Evolutionary conservation across 1,140 invertebrate species (phyloP), one percentile per base, ranked within the genome.

Genomic region (Caenorhabditis briggsae): DNA sequence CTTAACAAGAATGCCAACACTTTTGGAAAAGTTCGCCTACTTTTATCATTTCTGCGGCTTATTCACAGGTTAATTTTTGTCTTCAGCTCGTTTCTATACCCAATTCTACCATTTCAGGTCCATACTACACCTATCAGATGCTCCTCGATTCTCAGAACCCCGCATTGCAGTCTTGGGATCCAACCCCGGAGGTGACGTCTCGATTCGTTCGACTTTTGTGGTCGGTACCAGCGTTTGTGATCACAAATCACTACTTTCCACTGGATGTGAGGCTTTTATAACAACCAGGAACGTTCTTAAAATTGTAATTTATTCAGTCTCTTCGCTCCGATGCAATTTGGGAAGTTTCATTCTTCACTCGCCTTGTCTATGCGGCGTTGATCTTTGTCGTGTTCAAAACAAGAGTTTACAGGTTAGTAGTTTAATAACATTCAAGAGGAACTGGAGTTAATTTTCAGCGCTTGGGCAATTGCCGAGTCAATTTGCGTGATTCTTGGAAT

Each of bases 401-500:
- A 93, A 94, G 97, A 84, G 95, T 99, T 78, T 98, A 97, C 91
- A 95, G 86, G 86, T 84, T 50, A 46, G 33, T 41, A 41, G 48
- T 3, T 64, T 43, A 64, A 83, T 55, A 83, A 11, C 53, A 50
- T 7, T 18, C 55, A 33, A 18, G 5, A 25, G 14, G 20, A 55
- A 16, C 20, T 55, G 25, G 20, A n/a, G 12, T 6, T 33, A 23
- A 23, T 46, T 55, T 84, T 50, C 50, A 87, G 86, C n/a, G 97
- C 96, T 0, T 95, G 98, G 94, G 95, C 86, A 43, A 91, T 98
- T 20, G 95, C 96, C 0, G 97, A 98, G 93, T 96, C 95, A 92
- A 95, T 96, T n/a, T 97, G 96, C 91, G 96, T 96, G 20, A 95
- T 95, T 92, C 95, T 95, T 23, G 96, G 96, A 0, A 93, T 98